Evolutionary conservation across 2,797 vertebrate genomes (phyloP).

Genomic region (Setipinna tenuifilis): DNA sequence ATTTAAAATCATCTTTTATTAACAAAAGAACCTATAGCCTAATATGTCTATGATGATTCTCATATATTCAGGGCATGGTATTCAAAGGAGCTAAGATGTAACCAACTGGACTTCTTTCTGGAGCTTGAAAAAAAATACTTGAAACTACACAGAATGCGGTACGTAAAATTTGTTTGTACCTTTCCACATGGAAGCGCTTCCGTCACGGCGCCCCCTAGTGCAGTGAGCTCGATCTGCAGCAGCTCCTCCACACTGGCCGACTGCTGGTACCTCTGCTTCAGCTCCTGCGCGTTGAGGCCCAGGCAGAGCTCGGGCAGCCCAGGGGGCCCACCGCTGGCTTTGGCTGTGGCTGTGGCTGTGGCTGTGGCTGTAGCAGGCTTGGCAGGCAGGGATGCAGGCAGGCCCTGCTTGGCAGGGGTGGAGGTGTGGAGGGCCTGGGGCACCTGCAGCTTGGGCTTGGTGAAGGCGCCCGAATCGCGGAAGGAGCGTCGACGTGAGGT

Average conservation of each 20-base stretch:
- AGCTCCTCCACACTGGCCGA: constrained; percentile 79
- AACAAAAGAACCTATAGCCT: too few species aligned
- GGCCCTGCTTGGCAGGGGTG: constrained; percentile 69
- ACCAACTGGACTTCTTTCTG: too few species aligned
- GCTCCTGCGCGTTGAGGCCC: constrained; percentile 85
- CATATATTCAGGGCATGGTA: too few species aligned
- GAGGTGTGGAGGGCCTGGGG: constrained; percentile 64
- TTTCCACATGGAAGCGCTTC: constrained; percentile 66
- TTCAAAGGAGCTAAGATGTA: too few species aligned
- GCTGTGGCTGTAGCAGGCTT: constrained; percentile 39
- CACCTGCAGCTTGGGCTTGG: constrained; percentile 92
- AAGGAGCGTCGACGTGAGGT: constrained; percentile 83
- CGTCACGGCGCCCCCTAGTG: constrained; percentile 49
- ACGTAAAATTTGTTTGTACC: constrained; percentile 65
- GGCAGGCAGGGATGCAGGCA: neutral
- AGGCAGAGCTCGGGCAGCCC: constrained; percentile 82
- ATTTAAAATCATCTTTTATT: too few species aligned
- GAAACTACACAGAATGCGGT: too few species aligned
- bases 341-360: too few species aligned
- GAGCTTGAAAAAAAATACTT: too few species aligned
- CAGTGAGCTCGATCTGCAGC: constrained; percentile 73
- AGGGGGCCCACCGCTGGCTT: constrained; percentile 60
- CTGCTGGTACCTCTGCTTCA: constrained; percentile 79
- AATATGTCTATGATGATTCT: too few species aligned
- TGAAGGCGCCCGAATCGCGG: constrained; percentile 88